Evolutionary conservation across 2,113 vertebrate genomes (phyloP).

Genomic region (Equus quagga): DNA sequence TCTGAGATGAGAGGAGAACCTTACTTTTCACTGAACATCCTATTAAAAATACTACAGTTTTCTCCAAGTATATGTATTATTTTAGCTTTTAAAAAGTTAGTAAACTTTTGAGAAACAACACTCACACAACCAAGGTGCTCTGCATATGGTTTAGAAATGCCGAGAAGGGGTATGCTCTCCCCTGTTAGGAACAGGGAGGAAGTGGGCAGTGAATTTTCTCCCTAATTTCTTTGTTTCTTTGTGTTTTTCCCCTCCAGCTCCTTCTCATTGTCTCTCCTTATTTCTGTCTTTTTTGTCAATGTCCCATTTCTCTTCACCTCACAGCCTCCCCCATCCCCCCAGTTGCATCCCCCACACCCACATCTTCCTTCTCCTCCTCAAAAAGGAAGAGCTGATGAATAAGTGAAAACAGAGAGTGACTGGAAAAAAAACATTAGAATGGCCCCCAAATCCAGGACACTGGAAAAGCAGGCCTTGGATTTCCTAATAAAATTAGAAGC

Average conservation of each 20-base stretch:
- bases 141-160: not conserved
- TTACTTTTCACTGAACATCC: not conserved
- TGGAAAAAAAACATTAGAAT: not conserved
- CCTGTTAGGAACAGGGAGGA: not conserved
- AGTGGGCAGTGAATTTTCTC: not conserved
- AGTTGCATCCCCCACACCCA: not conserved
- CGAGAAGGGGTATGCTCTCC: not conserved
- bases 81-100: slow-evolving; percentile 1
- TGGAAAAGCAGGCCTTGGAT: not conserved
- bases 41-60: not conserved
- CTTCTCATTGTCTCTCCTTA: not conserved
- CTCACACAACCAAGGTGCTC: not conserved
- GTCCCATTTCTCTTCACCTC: slow-evolving; percentile 29
- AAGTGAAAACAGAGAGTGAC: not conserved
- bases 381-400: slow-evolving; percentile 18
- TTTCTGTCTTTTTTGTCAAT: not conserved
- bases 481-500: slow-evolving; percentile 47
- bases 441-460: not conserved
- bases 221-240: not conserved
- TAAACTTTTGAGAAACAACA: not conserved
- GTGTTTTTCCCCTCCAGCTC: not conserved
- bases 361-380: not conserved
- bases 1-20: not conserved
- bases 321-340: not conserved
- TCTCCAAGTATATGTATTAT: not conserved